Base-by-base conservation (phyloP, 2,113 vertebrate genomes). In the Eonycteris spelaea region DNA sequence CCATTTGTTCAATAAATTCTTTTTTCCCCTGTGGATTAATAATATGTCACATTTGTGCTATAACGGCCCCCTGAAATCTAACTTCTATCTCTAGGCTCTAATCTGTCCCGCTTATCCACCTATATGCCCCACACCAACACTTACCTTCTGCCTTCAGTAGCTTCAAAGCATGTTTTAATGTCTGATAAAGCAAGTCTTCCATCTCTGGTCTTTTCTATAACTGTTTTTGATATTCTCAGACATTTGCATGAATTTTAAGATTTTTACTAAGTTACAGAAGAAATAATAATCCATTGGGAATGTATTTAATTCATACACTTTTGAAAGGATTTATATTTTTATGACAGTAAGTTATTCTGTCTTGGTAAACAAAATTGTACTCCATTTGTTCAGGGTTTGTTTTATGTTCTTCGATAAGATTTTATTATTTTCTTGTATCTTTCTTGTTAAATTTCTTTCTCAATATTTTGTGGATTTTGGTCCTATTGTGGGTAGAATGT, bases 231-330 rank as follows among this genome's bases (percentile, higher is more conserved):
- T 91, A 67, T 35, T 91, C 45, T 94, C 10, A 77, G 33, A 77
- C 12, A 70, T 61, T 73, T 77, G 75, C 33, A 21, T 30, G 11
- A 59, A 84, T 40, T 68, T 84, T 38, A 68, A 59, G 15, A 61
- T 85, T 45, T 86, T 94, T 94, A 61, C 45, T 68, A 75, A 74
- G 40, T 80, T 89, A 45, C 35, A 89, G 45, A 87, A 95, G 40
- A 95, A 85, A 61, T 2, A 88, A 51, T 55, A 90, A 53, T 78
- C 55, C 53, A 59, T 13, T 59, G 22, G 21, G 22, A 67, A 75
- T 82, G 53, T 7, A 59, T 59, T 59, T 74, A 40, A 63, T 73
- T 57, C 73, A 65, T 59, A 43, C 24, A 43, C 33, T 59, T 87
- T 71, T 43, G 53, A 35, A 84, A 94, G 38, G 33, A 67, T 67